Evolutionary conservation across 2,113 vertebrate genomes (phyloP).

Genomic region (Gopherus evgoodei): DNA sequence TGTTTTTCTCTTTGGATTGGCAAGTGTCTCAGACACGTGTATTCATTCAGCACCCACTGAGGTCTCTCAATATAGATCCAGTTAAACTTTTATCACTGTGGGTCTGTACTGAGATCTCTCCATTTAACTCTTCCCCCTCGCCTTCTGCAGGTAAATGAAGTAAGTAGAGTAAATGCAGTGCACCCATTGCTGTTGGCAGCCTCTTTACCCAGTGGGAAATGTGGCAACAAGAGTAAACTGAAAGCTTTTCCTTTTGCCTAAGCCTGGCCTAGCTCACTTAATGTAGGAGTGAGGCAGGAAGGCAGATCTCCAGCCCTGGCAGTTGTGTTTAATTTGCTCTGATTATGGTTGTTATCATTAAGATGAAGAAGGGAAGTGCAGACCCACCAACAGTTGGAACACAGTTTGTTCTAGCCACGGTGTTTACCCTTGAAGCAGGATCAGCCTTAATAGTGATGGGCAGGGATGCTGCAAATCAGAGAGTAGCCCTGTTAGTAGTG

Average conservation of each 20-base stretch:
- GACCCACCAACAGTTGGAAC: slow-evolving; percentile 36
- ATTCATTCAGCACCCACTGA: background rate
- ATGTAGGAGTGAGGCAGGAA: background rate
- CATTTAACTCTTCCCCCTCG: background rate
- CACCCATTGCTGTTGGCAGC: background rate
- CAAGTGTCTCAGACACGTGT: background rate
- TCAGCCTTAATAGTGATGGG: background rate
- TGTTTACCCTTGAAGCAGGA: background rate
- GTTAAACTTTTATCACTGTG: background rate
- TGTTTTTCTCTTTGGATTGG: background rate
- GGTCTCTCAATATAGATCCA: background rate
- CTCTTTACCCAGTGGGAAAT: background rate
- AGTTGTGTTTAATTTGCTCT: background rate
- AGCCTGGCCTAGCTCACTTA: background rate
- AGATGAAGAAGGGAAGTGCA: slow-evolving; percentile 3
- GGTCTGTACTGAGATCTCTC: background rate
- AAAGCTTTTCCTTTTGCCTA: background rate
- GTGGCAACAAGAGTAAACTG: fast-evolving
- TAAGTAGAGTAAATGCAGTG: background rate
- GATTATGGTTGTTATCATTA: background rate
- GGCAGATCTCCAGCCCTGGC: background rate
- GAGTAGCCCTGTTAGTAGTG: background rate
- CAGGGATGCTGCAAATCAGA: background rate
- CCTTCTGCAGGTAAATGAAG: background rate
- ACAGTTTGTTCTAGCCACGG: slow-evolving; percentile 19